Base-by-base conservation (phyloP, 1,140 invertebrate genomes). In the Battus philenor region DNA sequence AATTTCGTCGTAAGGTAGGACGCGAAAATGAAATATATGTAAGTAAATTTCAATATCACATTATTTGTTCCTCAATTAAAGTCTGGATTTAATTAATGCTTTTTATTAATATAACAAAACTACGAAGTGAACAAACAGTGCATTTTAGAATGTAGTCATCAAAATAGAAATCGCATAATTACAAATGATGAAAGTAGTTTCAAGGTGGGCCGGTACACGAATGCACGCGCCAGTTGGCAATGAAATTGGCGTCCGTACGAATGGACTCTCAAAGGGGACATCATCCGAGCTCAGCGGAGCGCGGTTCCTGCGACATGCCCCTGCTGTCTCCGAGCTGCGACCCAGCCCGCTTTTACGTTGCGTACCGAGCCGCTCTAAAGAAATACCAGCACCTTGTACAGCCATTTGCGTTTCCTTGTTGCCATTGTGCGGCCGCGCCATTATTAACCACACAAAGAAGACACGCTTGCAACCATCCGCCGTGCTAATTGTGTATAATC, bases 241-340 rank as follows among this genome's bases (percentile, higher is more conserved):
- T 69, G 73, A 79, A 81, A 75, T 79, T 72, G 64, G 67, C 68
- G 57, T 61, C 53, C 63, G 54, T 62, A 58, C 62, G 48, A 56
- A 53, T 57, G 56, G 57, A 61, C 49, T 68, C 65, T 63, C 67
- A 74, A 76, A 75, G 70, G 73, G 78, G 69, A 68, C 73, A 64
- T 66, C 63, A 64, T 58, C 59, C 54, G 59, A 39, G 59, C 17
- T 29, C 71, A 80, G 33, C 71, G 68, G 66, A 80, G 66, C 76
- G 74, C 58, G 50, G 53, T 80, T 83, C 79, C 76, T 75, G 63
- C 55, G 66, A 69, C 77, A 66, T 71, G 72, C 59, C 73, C 73
- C 59, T 59, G 41, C 54, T 53, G 47, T 46, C 43, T 56, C 44
- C 49, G 30, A 16, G 38, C 55, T n/a, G n/a, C n/a, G 20, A 36